Evolutionary conservation across 2,113 vertebrate species (phyloP).

Genomic region (Catagonus wagneri): DNA sequence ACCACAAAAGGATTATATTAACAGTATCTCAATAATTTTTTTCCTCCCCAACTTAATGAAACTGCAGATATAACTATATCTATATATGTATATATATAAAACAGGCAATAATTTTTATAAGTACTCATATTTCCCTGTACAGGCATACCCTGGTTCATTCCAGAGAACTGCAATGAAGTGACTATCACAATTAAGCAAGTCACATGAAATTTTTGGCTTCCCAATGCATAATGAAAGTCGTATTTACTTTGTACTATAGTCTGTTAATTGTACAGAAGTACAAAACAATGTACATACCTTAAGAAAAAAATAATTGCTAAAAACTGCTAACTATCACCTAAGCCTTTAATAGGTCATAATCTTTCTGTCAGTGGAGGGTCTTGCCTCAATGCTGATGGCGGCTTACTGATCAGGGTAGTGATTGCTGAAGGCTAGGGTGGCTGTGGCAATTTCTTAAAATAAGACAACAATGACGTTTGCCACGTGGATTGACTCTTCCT

Average conservation of each 20-base stretch:
- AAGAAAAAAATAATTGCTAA: not conserved
- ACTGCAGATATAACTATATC: not conserved
- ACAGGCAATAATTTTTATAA: not conserved
- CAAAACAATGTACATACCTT: not conserved
- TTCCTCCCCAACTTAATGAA: conserved; percentile 7
- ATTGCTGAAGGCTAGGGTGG: not conserved
- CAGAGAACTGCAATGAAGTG: not conserved
- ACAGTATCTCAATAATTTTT: not conserved
- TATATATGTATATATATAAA: not conserved
- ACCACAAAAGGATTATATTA: conserved; percentile 43
- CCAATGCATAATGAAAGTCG: not conserved
- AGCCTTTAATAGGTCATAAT: not conserved
- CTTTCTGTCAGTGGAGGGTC: not conserved
- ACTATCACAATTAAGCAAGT: not conserved
- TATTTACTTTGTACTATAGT: not conserved
- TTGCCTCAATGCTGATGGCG: not conserved
- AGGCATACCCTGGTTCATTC: not conserved
- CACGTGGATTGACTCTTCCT: no score
- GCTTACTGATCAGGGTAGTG: not conserved
- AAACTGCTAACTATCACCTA: not conserved
- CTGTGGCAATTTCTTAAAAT: not conserved
- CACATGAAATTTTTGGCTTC: not conserved
- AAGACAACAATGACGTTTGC: not conserved
- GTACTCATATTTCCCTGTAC: not conserved
- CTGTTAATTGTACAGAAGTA: not conserved